A percentile compares a stretch with the other conserved stretches of the same genome.
Conservation (phyloP, 2,797 vertebrate species). For the Mycteria americana region DNA sequence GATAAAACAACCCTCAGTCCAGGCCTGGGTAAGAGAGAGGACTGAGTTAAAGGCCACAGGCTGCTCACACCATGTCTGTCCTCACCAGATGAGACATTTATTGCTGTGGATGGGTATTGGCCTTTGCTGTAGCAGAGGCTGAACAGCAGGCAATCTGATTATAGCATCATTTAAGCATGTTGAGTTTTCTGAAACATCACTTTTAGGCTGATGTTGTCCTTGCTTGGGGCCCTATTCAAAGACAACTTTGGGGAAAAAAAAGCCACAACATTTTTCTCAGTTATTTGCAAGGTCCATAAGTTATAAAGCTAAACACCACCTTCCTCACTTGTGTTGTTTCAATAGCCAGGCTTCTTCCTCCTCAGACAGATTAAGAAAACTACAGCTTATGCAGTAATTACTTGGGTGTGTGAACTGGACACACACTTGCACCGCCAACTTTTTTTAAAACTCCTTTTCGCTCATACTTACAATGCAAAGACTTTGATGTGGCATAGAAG, state of each 20-base stretch:
- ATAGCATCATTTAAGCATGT: not conserved
- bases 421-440: not conserved
- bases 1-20: not conserved
- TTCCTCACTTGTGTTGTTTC: not conserved
- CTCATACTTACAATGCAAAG: not conserved
- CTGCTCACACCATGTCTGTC: not conserved
- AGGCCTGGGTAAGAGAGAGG: not conserved
- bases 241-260: not conserved
- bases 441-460: not conserved
- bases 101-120: not conserved
- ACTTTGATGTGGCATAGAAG: conserved; percentile 36
- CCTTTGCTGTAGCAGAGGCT: not conserved
- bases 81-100: not conserved
- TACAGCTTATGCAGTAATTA: not conserved
- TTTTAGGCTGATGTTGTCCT: not conserved
- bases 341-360: not conserved
- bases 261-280: not conserved
- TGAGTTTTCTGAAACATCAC: not conserved
- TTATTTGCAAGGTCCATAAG: not conserved
- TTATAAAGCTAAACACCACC: not conserved
- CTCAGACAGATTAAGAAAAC: not conserved
- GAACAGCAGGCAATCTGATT: not conserved
- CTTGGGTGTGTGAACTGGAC: conserved; percentile 13
- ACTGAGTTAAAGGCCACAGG: not conserved
- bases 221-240: not conserved